Base-by-base conservation (phyloP, 2,888 invertebrate species). In the Eurytoma adleriae region DNA sequence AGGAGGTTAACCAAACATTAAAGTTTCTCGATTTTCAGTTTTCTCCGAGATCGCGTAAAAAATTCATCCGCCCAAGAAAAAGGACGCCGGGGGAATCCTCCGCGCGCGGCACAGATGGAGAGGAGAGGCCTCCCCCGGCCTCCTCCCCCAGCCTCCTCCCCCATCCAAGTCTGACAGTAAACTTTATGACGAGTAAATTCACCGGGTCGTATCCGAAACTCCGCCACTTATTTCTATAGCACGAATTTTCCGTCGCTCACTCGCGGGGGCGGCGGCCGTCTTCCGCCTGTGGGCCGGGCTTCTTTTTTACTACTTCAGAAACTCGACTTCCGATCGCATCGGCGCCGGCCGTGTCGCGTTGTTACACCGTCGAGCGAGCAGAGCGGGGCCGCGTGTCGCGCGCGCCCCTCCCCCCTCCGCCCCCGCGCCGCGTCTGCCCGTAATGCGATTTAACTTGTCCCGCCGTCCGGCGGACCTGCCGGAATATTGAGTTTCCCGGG, bases 361-460 rank as follows among this genome's bases (percentile, higher is more conserved):
- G 40, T 57, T 61, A 61, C 64, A 61, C 18, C 24, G 73, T n/a
- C 4, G 61, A 14, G 3, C 4, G 20, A 14, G 14, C 62, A 27
- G 20, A 79, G 74, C 70, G 59, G 13, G 54, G 59, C 64, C 50
- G 48, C 62, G 77, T 66, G 54, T 61, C 59, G 50, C 52, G 75
- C 13, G 18, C n/a, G n/a, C n/a, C n/a, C n/a, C n/a, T n/a, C n/a
- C n/a, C 69, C 54, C 40, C 48, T 71, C 13, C 18, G 68, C 30
- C 52, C 40, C 1, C 5, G 52, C 27, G 67, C 40, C 66, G 40
- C 20, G 56, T 68, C 64, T 18, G 27, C 59, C 18, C 59, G 72
- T 82, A 80, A 82, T 77, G 66, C 79, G 79, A 77, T 79, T 81
- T 78, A 81, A 81, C 80, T 81, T 81, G 81, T 80, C 30, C 74